phyloP scores from a whole-genome alignment of 53 echinoderm and acorn worm genomes.

The Temnopleurus reevesii region DNA sequence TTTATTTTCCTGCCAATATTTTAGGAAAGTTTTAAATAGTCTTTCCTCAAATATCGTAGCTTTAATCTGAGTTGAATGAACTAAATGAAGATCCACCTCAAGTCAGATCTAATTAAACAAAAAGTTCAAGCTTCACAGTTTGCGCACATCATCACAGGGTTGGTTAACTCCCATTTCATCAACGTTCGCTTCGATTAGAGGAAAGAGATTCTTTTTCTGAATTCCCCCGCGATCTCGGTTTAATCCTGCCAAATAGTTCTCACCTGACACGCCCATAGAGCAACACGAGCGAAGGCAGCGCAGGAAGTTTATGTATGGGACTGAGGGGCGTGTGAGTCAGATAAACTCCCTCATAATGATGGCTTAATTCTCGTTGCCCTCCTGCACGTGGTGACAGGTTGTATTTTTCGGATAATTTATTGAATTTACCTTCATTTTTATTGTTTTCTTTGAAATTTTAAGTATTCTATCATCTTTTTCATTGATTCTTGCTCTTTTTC shows the following conservation, averaged over 20 bases:
- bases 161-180: constrained; percentile 18
- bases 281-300: background rate
- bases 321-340: constrained; percentile 7
- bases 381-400: constrained; percentile 24
- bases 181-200: background rate
- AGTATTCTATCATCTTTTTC: background rate
- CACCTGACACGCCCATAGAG: constrained; percentile 28
- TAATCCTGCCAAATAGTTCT: constrained; percentile 26
- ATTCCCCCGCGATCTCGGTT: constrained; percentile 11
- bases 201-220: constrained; percentile 34
- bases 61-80: constrained; percentile 19
- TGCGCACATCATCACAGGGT: background rate
- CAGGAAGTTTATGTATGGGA: constrained; percentile 38
- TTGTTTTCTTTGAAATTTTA: background rate
- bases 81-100: background rate
- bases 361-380: constrained; percentile 19
- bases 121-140: constrained; percentile 20
- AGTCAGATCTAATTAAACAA: constrained; percentile 1
- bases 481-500: background rate
- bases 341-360: background rate
- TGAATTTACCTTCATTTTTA: too few species aligned
- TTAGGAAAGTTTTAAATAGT: too few species aligned
- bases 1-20: too few species aligned
- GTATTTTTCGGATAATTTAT: background rate
- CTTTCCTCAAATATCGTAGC: too few species aligned